Evolutionary conservation across 1,140 invertebrate species (phyloP).

Genomic region (Lordiphosa clarofinis): DNA sequence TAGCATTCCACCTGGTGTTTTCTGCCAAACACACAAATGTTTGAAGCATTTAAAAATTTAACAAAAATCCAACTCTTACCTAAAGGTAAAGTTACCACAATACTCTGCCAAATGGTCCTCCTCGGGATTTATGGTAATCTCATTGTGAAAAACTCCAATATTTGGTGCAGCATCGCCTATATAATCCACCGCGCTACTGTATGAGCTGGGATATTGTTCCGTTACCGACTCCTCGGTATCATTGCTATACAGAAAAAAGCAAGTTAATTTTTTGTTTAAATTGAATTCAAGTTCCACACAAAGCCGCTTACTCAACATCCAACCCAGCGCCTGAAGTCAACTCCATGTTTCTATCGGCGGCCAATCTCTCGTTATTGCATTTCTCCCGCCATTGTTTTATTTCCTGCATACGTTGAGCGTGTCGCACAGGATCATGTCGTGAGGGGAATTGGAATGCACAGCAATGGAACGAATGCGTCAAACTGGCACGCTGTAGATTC

Average conservation of each 20-base stretch:
- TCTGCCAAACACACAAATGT: constrained; percentile 17
- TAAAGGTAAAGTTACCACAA: constrained; percentile 74
- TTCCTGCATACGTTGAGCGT: constrained; percentile 82
- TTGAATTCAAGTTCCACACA: neutral
- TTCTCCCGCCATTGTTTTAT: constrained; percentile 79
- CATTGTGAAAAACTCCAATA: constrained; percentile 62
- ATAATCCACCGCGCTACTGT: constrained; percentile 39
- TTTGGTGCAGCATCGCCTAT: constrained; percentile 58
- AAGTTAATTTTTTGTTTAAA: neutral
- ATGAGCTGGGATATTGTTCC: constrained; percentile 11
- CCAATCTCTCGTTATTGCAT: constrained; percentile 30
- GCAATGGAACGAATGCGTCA: constrained; percentile 94
- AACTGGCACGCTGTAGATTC: constrained; percentile 81
- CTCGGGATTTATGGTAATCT: constrained; percentile 67
- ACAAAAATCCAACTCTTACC: constrained; percentile 19
- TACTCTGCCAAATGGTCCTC: constrained; percentile 63
- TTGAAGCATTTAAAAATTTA: neutral
- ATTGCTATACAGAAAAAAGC: constrained; percentile 17
- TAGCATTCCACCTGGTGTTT: constrained; percentile 84
- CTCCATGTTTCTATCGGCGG: constrained; percentile 1
- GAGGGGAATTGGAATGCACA: constrained; percentile 92
- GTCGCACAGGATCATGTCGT: constrained; percentile 86
- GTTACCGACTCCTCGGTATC: neutral
- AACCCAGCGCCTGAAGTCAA: neutral
- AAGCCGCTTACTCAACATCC: neutral